These are phyloP conservation scores for Pomatostomus ruficeps DNA, from an alignment of 2,113 vertebrate species.

Conservation along the genomic window DNA sequence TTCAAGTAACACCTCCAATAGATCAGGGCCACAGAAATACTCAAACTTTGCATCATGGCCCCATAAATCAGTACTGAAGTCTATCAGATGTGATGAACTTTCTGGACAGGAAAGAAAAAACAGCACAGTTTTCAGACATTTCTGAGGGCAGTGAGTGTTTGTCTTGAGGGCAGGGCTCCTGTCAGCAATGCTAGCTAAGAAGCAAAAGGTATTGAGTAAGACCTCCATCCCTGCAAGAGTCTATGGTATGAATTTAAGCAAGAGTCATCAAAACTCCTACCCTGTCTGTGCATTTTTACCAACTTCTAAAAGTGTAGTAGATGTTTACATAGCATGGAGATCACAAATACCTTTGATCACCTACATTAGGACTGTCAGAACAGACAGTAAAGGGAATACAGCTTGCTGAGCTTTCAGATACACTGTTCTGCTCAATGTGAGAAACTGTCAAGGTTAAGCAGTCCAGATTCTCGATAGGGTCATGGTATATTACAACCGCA, in stretches of 20 bases:
- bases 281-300: neutral
- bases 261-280: neutral
- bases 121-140: neutral
- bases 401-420: neutral
- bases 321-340: neutral
- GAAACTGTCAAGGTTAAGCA: neutral
- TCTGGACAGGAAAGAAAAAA: neutral
- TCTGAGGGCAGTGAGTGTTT: neutral
- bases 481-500: neutral
- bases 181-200: neutral
- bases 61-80: neutral
- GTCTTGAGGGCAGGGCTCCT: neutral
- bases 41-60: neutral
- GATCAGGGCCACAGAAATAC: neutral
- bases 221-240: neutral
- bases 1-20: neutral
- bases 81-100: neutral
- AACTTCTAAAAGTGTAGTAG: neutral
- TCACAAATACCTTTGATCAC: neutral
- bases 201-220: neutral
- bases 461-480: neutral
- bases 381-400: neutral
- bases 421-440: neutral
- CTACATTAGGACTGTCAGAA: neutral
- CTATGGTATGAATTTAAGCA: neutral